Percentiles rank a stretch among this genome's conserved stretches.
phyloP scores from a whole-genome alignment of 1,140 invertebrate genomes.

The Diabrotica virgifera region DNA sequence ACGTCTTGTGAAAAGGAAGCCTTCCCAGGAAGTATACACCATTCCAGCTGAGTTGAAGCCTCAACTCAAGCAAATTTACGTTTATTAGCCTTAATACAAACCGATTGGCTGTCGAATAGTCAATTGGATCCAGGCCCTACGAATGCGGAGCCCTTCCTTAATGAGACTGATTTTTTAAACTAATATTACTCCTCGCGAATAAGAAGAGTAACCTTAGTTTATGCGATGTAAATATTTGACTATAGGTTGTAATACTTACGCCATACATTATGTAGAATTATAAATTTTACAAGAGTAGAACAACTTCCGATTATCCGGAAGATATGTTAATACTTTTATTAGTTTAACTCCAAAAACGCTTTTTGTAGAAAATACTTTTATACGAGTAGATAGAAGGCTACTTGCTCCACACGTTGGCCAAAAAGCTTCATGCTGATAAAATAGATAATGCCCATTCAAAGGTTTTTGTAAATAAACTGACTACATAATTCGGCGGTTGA shows the following conservation, averaged over 20 bases:
- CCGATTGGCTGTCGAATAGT: slow-evolving; percentile 7
- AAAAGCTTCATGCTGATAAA: background rate
- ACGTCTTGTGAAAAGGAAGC: slow-evolving; percentile 76
- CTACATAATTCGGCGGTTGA: too few relatives aligned
- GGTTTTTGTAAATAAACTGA: background rate
- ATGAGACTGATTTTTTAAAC: slow-evolving; percentile 31
- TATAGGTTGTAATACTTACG: slow-evolving; percentile 10
- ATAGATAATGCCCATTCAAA: background rate
- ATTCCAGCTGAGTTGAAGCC: slow-evolving; percentile 82
- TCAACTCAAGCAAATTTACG: slow-evolving; percentile 84
- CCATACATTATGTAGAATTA: slow-evolving; percentile 17
- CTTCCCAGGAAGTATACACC: slow-evolving; percentile 73
- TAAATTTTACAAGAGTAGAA: slow-evolving; percentile 17
- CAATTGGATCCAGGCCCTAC: slow-evolving; percentile 12
- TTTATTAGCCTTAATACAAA: slow-evolving; percentile 59
- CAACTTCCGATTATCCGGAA: slow-evolving; percentile 22
- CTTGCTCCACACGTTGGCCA: slow-evolving; percentile 5
- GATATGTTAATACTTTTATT: slow-evolving; percentile 29
- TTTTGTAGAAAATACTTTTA: slow-evolving; percentile 26
- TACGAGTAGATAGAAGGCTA: slow-evolving; percentile 7
- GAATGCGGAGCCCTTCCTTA: slow-evolving; percentile 26
- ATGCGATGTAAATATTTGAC: slow-evolving; percentile 18
- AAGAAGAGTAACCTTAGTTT: slow-evolving; percentile 19
- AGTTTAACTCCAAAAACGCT: slow-evolving; percentile 25
- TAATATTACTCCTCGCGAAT: slow-evolving; percentile 25